Base-by-base conservation (phyloP, 2,113 vertebrate species). In the Collichthys lucidus region DNA sequence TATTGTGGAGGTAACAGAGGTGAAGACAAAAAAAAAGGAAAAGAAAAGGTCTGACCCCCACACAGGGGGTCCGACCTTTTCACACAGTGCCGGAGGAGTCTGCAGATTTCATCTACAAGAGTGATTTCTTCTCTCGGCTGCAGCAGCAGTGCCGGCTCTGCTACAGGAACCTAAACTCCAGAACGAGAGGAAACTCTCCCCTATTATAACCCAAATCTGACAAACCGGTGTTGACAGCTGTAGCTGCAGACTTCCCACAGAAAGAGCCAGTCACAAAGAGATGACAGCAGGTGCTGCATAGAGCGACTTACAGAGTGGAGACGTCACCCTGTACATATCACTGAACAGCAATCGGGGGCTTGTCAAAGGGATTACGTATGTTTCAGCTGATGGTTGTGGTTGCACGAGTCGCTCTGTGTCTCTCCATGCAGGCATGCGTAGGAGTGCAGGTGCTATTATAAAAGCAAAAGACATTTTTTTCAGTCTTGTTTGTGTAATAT, bases 361-460 rank as follows among this genome's bases (percentile, higher is more conserved):
- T 55, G 44, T 56, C 47, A 74, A 44, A 79, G 40, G 24, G 29
- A 67, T 68, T 46, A 29, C 35, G 31, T 14, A 17, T 57, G 22
- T 53, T 69, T 26, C 20, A 59, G 63, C 22, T 12, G 66, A 61
- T 68, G 40, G 52, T 60, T 74, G 67, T 74, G 62, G 20, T 47
- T 56, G 50, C 29, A 5, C 50, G 11, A 64, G 44, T 59, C 56
- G 57, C 9, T 76, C 72, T 53, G n/a, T 66, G 82, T 68, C 50
- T 49, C 65, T 79, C 61, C 12, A 6, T 64, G 71, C 64, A 59
- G 59, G 70, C 47, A 44, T 82, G 63, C 26, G 63, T 82, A 52
- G 62, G 74, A 47, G 85, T 75, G 35, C 49, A 59, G 49, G 69
- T 29, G 68, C 62, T 59, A 40, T 57, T 16, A 50, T 46, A 29